Conservation (phyloP, 2,113 vertebrate species). For the Neodon shergylaensis region DNA sequence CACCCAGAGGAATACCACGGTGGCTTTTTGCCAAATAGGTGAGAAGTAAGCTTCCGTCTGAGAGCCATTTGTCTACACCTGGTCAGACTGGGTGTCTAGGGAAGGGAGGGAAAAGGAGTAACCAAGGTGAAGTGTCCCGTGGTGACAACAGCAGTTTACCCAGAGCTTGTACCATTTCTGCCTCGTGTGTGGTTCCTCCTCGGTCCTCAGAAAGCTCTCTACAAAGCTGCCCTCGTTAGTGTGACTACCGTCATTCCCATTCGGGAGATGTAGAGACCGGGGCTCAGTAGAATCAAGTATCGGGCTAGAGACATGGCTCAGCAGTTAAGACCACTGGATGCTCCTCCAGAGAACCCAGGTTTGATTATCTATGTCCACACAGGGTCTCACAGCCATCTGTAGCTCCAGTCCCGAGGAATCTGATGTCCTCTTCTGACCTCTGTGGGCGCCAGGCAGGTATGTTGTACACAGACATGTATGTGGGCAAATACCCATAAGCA, state of each 20-base stretch:
- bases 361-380: not conserved
- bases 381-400: not conserved
- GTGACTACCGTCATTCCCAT: not conserved
- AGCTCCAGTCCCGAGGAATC: not conserved
- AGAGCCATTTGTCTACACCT: slow-evolving; percentile 32
- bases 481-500: not conserved
- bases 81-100: not conserved
- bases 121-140: not conserved
- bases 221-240: not conserved
- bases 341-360: not conserved
- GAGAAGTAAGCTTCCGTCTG: slow-evolving; percentile 51
- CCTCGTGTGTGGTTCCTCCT: not conserved
- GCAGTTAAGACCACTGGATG: not conserved
- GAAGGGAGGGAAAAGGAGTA: not conserved
- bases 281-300: slow-evolving; percentile 12
- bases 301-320: not conserved
- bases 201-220: slow-evolving; percentile 6
- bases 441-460: not conserved
- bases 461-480: not conserved
- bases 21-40: slow-evolving; percentile 73
- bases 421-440: not conserved
- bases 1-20: slow-evolving; percentile 18
- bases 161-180: not conserved
- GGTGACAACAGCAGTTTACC: not conserved
- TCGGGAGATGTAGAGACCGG: slow-evolving; percentile 37